A percentile compares a stretch with the other conserved stretches of the same genome.
Conservation (phyloP, 2,888 invertebrate species). For the Pseudoips prasinana region DNA sequence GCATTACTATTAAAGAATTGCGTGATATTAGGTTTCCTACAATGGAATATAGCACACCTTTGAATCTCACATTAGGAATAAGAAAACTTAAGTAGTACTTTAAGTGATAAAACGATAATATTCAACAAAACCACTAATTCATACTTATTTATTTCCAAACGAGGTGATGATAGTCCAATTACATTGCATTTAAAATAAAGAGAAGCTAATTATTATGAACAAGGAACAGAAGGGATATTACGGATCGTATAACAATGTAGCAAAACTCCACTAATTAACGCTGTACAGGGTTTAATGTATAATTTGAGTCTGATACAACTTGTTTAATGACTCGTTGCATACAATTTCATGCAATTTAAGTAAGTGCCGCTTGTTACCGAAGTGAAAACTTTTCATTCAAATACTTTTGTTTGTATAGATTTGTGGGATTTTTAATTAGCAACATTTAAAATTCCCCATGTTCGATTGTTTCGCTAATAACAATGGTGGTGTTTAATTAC, state of each 20-base stretch:
- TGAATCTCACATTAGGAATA: no score
- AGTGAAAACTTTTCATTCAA: conserved; percentile 20
- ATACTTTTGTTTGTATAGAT: conserved; percentile 11
- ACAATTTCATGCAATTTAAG: conserved; percentile 42
- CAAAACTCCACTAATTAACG: conserved; percentile 39
- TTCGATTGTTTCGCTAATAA: no score
- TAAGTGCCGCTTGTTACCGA: conserved; percentile 30
- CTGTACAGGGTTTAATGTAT: conserved; percentile 32
- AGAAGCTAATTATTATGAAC: conserved; percentile 30
- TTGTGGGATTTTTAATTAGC: no score
- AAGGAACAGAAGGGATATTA: conserved; percentile 28
- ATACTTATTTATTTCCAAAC: conserved; percentile 20
- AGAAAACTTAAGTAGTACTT: no score
- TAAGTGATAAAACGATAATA: no score
- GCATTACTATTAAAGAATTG: no score
- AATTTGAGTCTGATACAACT: conserved; percentile 40
- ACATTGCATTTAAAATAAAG: conserved; percentile 23
- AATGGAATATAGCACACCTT: no score
- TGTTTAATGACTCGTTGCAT: conserved; percentile 38
- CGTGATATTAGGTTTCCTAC: no score
- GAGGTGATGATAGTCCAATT: conserved; percentile 29
- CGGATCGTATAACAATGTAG: conserved; percentile 35
- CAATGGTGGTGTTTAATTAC: no score
- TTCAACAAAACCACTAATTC: no score
- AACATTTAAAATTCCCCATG: no score